phyloP scores from a whole-genome alignment of 2,113 vertebrate genomes.

The Ascaphus truei region DNA sequence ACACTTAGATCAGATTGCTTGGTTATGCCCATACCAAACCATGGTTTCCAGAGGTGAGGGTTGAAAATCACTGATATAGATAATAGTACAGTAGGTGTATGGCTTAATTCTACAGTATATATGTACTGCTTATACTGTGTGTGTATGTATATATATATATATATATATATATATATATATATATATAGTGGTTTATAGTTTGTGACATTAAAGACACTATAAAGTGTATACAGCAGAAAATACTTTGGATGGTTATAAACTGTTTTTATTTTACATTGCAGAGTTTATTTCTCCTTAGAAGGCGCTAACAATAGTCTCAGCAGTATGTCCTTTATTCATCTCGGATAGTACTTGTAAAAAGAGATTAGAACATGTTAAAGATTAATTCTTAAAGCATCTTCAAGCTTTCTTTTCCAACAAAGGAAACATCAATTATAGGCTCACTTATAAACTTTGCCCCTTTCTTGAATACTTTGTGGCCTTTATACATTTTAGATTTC shows the following conservation, averaged over 20 bases:
- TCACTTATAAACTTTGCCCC: slow-evolving; percentile 90
- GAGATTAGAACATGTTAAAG: slow-evolving; percentile 95
- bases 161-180: too few species aligned
- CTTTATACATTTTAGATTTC: slow-evolving; percentile 87
- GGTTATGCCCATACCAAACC: too few species aligned
- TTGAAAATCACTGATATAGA: too few species aligned
- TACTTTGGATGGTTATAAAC: background rate
- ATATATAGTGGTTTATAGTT: too few species aligned
- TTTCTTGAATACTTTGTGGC: slow-evolving; percentile 85
- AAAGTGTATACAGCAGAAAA: too few species aligned
- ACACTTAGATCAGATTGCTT: too few species aligned
- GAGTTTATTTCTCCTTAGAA: slow-evolving; percentile 53
- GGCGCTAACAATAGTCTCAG: slow-evolving; percentile 77
- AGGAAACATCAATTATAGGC: slow-evolving; percentile 90
- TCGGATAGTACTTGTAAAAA: slow-evolving; percentile 77
- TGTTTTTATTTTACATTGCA: slow-evolving; percentile 42
- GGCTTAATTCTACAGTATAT: too few species aligned
- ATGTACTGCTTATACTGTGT: background rate
- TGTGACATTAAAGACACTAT: too few species aligned
- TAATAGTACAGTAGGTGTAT: too few species aligned
- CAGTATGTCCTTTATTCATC: slow-evolving; percentile 77
- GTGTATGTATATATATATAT: too few species aligned
- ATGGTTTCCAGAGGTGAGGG: too few species aligned
- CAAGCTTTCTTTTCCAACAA: slow-evolving; percentile 78
- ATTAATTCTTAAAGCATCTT: slow-evolving; percentile 90